Evolutionary conservation across 2,113 vertebrate species (phyloP).

Genomic region (Sebastes schlegelii): DNA sequence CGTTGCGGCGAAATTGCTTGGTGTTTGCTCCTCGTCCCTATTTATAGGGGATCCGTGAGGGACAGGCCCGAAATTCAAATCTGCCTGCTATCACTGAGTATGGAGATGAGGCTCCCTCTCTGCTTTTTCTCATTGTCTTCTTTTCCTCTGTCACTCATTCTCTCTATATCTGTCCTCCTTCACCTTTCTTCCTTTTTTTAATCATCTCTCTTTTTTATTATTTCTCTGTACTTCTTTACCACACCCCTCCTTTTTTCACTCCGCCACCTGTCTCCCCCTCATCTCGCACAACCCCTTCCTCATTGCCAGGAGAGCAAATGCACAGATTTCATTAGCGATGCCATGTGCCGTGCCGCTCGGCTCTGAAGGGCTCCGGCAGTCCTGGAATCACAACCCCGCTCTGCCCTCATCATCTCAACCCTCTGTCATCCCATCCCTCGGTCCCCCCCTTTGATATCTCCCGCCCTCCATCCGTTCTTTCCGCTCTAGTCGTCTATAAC

Average conservation of each 20-base stretch:
- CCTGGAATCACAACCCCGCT: slow-evolving; percentile 46
- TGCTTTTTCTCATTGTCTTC: slow-evolving; percentile 17
- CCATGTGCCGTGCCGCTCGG: slow-evolving; percentile 19
- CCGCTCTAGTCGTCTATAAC: slow-evolving; percentile 55
- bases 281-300: neutral
- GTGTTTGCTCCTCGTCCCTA: slow-evolving; percentile 71
- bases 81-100: slow-evolving; percentile 53
- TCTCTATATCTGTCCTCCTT: neutral
- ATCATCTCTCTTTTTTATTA: neutral
- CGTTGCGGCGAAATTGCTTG: slow-evolving; percentile 69
- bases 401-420: slow-evolving; percentile 59
- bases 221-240: neutral
- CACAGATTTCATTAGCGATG: slow-evolving; percentile 70
- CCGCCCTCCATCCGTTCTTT: slow-evolving; percentile 44
- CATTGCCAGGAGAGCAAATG: slow-evolving; percentile 14
- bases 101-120: slow-evolving; percentile 58
- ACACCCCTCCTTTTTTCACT: no score
- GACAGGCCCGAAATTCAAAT: slow-evolving; percentile 71
- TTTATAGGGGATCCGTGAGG: slow-evolving; percentile 62
- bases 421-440: slow-evolving; percentile 46
- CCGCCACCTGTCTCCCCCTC: no score
- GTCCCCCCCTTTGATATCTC: slow-evolving; percentile 15
- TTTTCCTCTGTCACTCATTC: slow-evolving; percentile 38
- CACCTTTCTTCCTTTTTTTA: slow-evolving; percentile 10
- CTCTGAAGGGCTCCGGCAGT: slow-evolving; percentile 41